Percentiles rank a stretch among this genome's conserved stretches.
phyloP scores from a whole-genome alignment of 1,140 invertebrate species.

The Potamilus streckersoni region DNA sequence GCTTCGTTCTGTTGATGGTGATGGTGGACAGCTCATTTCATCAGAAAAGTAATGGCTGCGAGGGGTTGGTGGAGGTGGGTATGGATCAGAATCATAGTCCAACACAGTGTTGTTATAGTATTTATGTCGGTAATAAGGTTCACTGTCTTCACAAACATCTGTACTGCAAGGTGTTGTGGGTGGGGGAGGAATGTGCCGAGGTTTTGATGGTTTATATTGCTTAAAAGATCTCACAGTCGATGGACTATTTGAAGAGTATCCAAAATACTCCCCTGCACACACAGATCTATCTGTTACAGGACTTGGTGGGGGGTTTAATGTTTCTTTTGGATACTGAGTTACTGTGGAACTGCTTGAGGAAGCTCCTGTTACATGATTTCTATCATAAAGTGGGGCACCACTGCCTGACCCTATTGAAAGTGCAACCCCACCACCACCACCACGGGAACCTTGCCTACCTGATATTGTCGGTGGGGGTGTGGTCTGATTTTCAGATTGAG shows the following conservation, averaged over 20 bases:
- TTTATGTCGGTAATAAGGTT: constrained; percentile 57
- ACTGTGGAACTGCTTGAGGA: constrained; percentile 77
- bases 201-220: constrained; percentile 75
- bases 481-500: no score
- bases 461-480: neutral
- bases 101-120: constrained; percentile 55
- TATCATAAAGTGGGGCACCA: constrained; percentile 73
- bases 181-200: constrained; percentile 85
- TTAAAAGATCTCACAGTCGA: constrained; percentile 60
- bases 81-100: constrained; percentile 75
- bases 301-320: constrained; percentile 89
- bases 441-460: no score
- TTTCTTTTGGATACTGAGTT: constrained; percentile 80
- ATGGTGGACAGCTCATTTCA: constrained; percentile 77
- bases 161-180: constrained; percentile 95
- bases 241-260: constrained; percentile 59
- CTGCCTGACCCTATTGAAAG: constrained; percentile 52
- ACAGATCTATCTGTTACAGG: constrained; percentile 77
- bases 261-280: constrained; percentile 55
- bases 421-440: neutral
- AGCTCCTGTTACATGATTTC: constrained; percentile 84
- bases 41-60: constrained; percentile 74
- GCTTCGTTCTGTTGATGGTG: constrained; percentile 78
- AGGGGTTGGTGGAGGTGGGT: constrained; percentile 87
- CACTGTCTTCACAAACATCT: constrained; percentile 87